These are phyloP conservation scores for Drosophila eugracilis DNA, from an alignment of 1,140 invertebrate genomes.

Conservation along the genomic window DNA sequence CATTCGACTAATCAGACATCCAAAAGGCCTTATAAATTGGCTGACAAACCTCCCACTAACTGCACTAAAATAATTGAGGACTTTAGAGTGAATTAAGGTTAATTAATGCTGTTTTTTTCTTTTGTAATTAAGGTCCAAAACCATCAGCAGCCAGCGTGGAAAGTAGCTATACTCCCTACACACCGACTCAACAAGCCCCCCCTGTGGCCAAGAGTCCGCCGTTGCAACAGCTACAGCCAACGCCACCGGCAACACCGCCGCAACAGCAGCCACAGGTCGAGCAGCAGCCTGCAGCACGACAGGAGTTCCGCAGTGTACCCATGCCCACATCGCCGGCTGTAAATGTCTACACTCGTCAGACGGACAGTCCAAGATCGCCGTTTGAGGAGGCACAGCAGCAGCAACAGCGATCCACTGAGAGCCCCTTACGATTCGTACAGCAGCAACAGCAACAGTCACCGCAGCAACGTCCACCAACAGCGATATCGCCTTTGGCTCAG, in stretches of 20 bases:
- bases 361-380: constrained; percentile 69
- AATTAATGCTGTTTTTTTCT: not conserved
- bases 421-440: constrained; percentile 72
- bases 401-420: constrained; percentile 61
- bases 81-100: no score
- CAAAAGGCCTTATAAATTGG: constrained; percentile 41
- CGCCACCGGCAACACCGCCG: constrained; percentile 49
- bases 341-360: constrained; percentile 75
- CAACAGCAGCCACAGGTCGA: constrained; percentile 34
- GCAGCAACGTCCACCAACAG: constrained; percentile 48
- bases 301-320: constrained; percentile 75
- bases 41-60: constrained; percentile 65
- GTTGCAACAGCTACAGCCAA: constrained; percentile 41
- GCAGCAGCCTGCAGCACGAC: constrained; percentile 34
- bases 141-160: constrained; percentile 28
- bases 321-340: constrained; percentile 72
- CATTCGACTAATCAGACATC: constrained; percentile 64
- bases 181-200: constrained; percentile 24
- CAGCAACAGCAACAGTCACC: constrained; percentile 37
- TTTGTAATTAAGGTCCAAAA: constrained; percentile 51
- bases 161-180: constrained; percentile 49
- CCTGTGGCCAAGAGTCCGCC: constrained; percentile 46
- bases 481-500: constrained; percentile 64
- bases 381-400: constrained; percentile 48
- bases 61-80: constrained; percentile 44